Evolutionary conservation across 1,140 invertebrate species (phyloP).

Genomic region (Glossosoma conforme): DNA sequence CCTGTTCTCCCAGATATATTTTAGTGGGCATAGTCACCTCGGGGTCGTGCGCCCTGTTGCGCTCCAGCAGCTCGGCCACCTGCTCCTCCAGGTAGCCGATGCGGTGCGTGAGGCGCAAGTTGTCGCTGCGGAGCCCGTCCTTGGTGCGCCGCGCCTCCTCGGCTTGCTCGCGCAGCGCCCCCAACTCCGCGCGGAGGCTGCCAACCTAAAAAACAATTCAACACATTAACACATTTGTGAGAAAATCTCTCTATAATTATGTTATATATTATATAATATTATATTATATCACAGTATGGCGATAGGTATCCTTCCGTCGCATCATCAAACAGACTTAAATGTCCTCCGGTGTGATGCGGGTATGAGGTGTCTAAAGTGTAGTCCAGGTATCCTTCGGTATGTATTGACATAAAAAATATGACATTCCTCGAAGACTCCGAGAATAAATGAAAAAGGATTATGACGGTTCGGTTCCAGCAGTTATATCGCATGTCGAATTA

Average conservation of each 20-base stretch:
- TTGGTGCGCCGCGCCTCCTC: slow-evolving; percentile 58
- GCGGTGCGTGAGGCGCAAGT: slow-evolving; percentile 76
- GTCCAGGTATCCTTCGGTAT: too few species aligned
- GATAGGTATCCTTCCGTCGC: too few species aligned
- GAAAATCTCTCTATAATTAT: slow-evolving; percentile 2
- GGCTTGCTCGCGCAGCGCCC: slow-evolving; percentile 51
- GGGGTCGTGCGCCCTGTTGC: slow-evolving; percentile 33
- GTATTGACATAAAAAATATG: too few species aligned
- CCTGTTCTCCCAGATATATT: not conserved
- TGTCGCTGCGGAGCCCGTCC: slow-evolving; percentile 67
- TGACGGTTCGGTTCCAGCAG: too few species aligned
- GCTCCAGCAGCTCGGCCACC: slow-evolving; percentile 61
- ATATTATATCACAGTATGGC: too few species aligned
- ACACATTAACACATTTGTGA: not conserved
- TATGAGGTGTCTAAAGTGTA: too few species aligned
- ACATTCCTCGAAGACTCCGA: too few species aligned
- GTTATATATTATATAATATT: too few species aligned
- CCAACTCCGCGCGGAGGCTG: slow-evolving; percentile 51
- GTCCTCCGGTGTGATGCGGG: too few species aligned
- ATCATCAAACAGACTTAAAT: too few species aligned
- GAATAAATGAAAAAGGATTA: too few species aligned
- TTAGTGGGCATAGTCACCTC: slow-evolving; percentile 14
- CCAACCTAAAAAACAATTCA: slow-evolving; percentile 34
- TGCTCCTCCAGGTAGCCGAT: slow-evolving; percentile 88
- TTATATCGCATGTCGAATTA: too few species aligned